phyloP scores from a whole-genome alignment of 2,113 vertebrate species.

The Nanger granti region DNA sequence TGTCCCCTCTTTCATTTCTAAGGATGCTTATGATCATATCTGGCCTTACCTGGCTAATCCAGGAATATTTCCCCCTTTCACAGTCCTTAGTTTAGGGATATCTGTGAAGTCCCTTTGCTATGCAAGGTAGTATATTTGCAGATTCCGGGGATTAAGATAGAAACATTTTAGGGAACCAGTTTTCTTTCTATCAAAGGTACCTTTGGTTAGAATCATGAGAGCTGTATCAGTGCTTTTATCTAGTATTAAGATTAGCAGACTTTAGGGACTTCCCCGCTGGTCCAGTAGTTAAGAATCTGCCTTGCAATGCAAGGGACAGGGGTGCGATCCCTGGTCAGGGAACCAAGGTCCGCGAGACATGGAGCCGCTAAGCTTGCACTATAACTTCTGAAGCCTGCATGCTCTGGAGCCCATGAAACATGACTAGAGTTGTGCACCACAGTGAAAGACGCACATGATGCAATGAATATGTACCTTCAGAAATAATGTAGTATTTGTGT shows the following conservation, averaged over 20 bases:
- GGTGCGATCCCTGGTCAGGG: neutral
- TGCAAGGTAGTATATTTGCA: neutral
- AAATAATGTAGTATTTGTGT: neutral
- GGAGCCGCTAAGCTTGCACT: neutral
- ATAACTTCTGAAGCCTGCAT: neutral
- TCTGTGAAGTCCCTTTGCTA: neutral
- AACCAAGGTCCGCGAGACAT: neutral
- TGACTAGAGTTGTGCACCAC: accelerated
- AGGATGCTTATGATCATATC: neutral
- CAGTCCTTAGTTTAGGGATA: neutral
- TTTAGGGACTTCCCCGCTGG: neutral
- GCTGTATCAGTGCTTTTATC: neutral
- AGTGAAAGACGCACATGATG: neutral
- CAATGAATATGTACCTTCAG: neutral
- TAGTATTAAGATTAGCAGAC: neutral
- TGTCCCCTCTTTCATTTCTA: neutral
- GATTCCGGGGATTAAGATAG: neutral
- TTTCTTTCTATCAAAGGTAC: neutral
- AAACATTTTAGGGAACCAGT: neutral
- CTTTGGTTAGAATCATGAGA: neutral
- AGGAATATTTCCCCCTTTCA: neutral
- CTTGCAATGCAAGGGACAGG: neutral
- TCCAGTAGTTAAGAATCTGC: neutral
- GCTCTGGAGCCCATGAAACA: neutral
- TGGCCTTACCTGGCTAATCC: neutral